Evolutionary conservation across 2,113 vertebrate genomes (phyloP).

Genomic region (Cercopithecus mona): DNA sequence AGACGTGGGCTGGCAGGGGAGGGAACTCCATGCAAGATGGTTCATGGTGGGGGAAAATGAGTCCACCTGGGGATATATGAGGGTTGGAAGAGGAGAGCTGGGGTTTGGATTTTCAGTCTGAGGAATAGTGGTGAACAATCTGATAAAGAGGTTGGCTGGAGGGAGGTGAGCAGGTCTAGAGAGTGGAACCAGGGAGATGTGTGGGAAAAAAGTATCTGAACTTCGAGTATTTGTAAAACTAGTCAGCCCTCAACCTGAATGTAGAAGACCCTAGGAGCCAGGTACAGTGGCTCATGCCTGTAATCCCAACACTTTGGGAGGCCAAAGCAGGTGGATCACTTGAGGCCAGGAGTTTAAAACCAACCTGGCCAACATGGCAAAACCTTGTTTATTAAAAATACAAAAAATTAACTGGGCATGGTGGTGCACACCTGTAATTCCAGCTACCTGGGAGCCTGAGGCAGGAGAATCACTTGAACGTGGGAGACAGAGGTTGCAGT

Average conservation of each 20-base stretch:
- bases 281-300: no score
- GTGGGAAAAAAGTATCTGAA: neutral
- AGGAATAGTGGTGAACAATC: neutral
- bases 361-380: no score
- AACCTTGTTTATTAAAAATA: no score
- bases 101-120: neutral
- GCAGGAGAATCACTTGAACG: no score
- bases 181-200: neutral
- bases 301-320: no score
- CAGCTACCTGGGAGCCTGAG: no score
- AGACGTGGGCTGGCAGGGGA: fast-evolving
- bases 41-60: neutral
- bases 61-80: neutral
- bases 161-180: no score
- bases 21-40: neutral
- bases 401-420: no score
- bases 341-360: no score
- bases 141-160: neutral
- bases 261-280: neutral
- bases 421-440: no score
- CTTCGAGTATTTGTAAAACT: neutral
- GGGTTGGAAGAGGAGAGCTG: neutral
- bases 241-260: neutral
- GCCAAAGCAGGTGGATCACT: no score
- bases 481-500: no score